phyloP scores from a whole-genome alignment of 1,140 invertebrate genomes.

The Araneus ventricosus region DNA sequence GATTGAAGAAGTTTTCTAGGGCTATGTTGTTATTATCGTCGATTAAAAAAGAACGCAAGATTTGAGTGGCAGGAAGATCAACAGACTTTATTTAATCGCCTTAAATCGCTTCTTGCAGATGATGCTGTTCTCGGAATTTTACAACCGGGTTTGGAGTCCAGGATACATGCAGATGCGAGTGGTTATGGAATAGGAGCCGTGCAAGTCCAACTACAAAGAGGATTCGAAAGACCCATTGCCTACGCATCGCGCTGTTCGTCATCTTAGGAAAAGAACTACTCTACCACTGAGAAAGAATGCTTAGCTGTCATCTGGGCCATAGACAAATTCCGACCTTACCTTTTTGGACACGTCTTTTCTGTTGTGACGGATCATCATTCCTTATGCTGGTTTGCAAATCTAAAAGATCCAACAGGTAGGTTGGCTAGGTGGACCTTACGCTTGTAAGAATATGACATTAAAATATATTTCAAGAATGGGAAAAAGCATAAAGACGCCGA shows the following conservation, averaged over 20 bases:
- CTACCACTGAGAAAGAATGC: conserved; percentile 76
- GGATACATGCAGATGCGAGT: background rate
- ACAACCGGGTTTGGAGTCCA: too few relatives aligned
- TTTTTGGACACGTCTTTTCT: conserved; percentile 73
- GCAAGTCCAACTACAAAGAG: background rate
- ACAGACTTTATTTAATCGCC: background rate
- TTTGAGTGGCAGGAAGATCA: background rate
- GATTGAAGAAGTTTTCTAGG: background rate
- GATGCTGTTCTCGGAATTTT: background rate
- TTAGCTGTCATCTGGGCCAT: conserved; percentile 77
- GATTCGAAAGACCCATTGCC: conserved; percentile 4
- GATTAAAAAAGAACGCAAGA: background rate
- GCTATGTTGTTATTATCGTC: background rate
- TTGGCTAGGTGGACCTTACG: conserved; percentile 77
- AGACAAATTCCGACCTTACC: conserved; percentile 76
- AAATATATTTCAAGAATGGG: conserved; percentile 80
- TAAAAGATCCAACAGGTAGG: conserved; percentile 77
- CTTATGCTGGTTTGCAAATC: conserved; percentile 77
- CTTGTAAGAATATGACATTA: conserved; percentile 81
- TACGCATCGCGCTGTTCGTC: conserved; percentile 6
- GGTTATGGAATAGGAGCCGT: background rate
- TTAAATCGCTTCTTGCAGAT: background rate
- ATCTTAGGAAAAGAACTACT: conserved; percentile 74
- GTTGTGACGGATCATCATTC: conserved; percentile 56
- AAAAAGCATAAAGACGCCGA: conserved; percentile 61